A percentile compares a stretch with the other conserved stretches of the same genome.
Conservation (phyloP, 2,888 invertebrate species). For the Aleiodes alternator region DNA sequence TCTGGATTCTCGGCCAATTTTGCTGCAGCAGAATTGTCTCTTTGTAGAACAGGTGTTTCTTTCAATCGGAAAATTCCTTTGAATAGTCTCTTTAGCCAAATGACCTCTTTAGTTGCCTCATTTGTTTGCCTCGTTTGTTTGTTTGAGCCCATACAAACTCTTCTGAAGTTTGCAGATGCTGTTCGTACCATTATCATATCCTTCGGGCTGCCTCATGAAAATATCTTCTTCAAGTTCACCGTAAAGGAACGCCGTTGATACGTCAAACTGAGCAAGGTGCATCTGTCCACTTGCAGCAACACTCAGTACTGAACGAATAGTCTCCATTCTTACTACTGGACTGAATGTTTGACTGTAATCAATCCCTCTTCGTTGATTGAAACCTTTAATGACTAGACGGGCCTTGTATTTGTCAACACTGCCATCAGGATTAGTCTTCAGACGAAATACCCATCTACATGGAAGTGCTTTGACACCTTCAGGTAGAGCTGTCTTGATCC, state of each 20-base stretch:
- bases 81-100: constrained; percentile 64
- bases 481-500: constrained; percentile 58
- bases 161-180: constrained; percentile 58
- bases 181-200: constrained; percentile 36
- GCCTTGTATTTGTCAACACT: constrained; percentile 34
- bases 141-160: constrained; percentile 64
- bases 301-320: constrained; percentile 34
- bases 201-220: constrained; percentile 37
- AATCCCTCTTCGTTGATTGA: constrained; percentile 39
- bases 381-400: constrained; percentile 40
- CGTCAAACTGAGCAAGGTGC: constrained; percentile 37
- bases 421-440: constrained; percentile 23
- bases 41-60: constrained; percentile 57
- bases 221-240: constrained; percentile 32
- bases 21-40: constrained; percentile 63
- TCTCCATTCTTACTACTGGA: constrained; percentile 35
- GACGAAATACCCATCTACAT: constrained; percentile 60
- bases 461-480: constrained; percentile 57
- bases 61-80: constrained; percentile 55
- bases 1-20: constrained; percentile 64
- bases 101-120: constrained; percentile 62
- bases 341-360: constrained; percentile 43
- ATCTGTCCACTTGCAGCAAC: constrained; percentile 26
- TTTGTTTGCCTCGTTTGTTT: constrained; percentile 62
- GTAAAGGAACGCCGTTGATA: constrained; percentile 37